Evolutionary conservation across 2,797 vertebrate genomes (phyloP).

Genomic region (Esox lucius): DNA sequence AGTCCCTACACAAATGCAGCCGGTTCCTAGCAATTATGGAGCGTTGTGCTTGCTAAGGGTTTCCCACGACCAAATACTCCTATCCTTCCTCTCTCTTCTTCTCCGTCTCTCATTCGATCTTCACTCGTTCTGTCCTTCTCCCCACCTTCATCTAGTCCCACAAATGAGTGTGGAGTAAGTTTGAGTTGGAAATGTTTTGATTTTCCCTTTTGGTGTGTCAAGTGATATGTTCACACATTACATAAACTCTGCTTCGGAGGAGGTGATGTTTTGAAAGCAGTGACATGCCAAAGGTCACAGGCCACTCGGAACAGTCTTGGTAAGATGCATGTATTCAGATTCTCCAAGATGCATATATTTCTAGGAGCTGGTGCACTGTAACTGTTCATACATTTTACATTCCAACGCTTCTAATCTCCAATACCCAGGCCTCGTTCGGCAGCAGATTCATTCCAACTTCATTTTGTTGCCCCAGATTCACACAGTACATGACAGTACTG

Average conservation of each 20-base stretch:
- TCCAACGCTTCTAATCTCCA: constrained; percentile 19
- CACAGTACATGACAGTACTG: background rate
- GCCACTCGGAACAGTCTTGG: background rate
- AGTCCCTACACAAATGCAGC: constrained; percentile 28
- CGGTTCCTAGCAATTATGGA: constrained; percentile 35
- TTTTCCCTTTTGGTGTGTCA: background rate
- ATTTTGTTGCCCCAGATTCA: constrained; percentile 1
- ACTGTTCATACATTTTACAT: constrained; percentile 25
- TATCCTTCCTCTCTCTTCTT: constrained; percentile 9
- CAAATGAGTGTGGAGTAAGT: background rate
- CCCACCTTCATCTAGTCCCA: constrained; percentile 5
- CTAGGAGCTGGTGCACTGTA: constrained; percentile 6
- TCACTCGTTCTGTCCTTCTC: background rate
- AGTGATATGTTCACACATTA: background rate
- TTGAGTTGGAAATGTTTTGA: background rate
- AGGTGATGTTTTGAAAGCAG: background rate
- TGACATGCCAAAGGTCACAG: constrained; percentile 17
- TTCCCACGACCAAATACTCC: constrained; percentile 12
- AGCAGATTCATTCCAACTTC: background rate
- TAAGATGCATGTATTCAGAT: background rate
- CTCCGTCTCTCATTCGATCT: background rate
- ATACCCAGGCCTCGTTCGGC: constrained; percentile 4
- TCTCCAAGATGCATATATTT: background rate
- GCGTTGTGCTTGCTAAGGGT: constrained; percentile 34
- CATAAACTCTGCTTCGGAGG: background rate